Percentiles rank a stretch among this genome's conserved stretches.
phyloP scores from a whole-genome alignment of 2,888 invertebrate genomes.

The Cataglyphis altisquamis region DNA sequence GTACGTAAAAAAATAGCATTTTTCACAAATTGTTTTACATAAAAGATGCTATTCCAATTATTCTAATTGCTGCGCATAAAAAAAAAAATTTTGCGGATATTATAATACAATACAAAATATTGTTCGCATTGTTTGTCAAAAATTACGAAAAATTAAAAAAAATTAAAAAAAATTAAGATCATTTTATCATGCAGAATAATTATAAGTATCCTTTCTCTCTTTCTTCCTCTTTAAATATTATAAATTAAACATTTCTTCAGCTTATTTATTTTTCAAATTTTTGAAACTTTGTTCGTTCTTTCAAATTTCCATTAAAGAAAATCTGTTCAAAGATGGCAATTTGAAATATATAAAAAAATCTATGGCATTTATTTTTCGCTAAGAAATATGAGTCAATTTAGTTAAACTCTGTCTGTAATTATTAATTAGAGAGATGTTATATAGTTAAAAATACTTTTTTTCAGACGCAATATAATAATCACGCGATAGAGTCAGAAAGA shows the following conservation, averaged over 20 bases:
- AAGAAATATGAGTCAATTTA: not conserved
- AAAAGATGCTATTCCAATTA: not conserved
- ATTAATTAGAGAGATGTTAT: conserved; percentile 25
- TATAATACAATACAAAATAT: not conserved
- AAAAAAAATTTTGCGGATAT: not conserved
- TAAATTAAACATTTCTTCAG: not conserved
- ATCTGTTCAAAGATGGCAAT: not conserved
- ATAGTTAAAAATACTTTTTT: conserved; percentile 60
- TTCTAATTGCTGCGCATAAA: not conserved
- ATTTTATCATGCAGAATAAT: not conserved
- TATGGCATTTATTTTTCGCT: not conserved
- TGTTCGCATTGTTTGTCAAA: not conserved
- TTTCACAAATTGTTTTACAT: not conserved
- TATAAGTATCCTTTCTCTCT: not conserved
- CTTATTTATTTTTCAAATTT: not conserved
- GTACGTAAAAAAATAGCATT: not conserved
- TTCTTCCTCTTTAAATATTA: not conserved
- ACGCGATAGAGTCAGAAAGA: not conserved
- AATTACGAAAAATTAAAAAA: not conserved
- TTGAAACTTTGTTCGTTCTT: not conserved
- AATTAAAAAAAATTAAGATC: not conserved
- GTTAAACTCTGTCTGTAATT: not conserved
- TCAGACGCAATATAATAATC: conserved; percentile 66
- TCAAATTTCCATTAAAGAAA: not conserved
- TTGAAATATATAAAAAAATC: not conserved